Evolutionary conservation across 2,888 invertebrate species (phyloP), one percentile per base, ranked within the genome.

Genomic region (Halictus ligatus): DNA sequence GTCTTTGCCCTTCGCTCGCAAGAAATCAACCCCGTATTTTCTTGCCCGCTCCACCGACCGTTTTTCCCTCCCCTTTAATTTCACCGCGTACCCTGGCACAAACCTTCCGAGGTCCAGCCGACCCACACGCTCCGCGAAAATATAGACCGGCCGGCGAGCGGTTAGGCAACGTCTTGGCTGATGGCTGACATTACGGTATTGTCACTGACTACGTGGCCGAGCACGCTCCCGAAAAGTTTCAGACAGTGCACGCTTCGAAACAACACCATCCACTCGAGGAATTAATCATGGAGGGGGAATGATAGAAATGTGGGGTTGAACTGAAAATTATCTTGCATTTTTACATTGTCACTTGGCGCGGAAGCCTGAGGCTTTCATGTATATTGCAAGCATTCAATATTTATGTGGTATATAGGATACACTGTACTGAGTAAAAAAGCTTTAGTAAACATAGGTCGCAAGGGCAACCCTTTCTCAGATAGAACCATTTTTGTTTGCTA

Each of bases 101-200:
- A 54, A 54, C 72, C 75, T 74, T 43, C 43, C 80, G 35, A 60
- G 78, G 76, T 48, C 75, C 67, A 75, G 60, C 13, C 77, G 75
- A 77, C 85, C 87, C 48, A 84, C 67, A 54, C 46, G 72, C 50
- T 81, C 69, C 67, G 71, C 75, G 46, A 83, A 83, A 79, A 84
- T 79, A 69, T 75, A 83, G 80, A 84, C 77, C 81, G 80, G 48
- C 74, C 72, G 78, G 71, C 74, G 72, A 78, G 71, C 79, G 75
- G 15, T 67, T 82, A 78, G 90, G 89, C 86, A 90, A 89, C 82
- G 71, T 74, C 69, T 82, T 85, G 74, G 89, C 85, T 80, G 84
- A 86, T 90, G 84, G 84, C 83, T 81, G 64, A 71, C 60, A 74
- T 86, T 86, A 67, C 77, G 50, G 64, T 76, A 54, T 35, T 50